Percentiles rank a stretch among this genome's conserved stretches.
These are phyloP conservation scores for Cynoglossus semilaevis DNA, from an alignment of 2,113 vertebrate species.

Conservation along the genomic window DNA sequence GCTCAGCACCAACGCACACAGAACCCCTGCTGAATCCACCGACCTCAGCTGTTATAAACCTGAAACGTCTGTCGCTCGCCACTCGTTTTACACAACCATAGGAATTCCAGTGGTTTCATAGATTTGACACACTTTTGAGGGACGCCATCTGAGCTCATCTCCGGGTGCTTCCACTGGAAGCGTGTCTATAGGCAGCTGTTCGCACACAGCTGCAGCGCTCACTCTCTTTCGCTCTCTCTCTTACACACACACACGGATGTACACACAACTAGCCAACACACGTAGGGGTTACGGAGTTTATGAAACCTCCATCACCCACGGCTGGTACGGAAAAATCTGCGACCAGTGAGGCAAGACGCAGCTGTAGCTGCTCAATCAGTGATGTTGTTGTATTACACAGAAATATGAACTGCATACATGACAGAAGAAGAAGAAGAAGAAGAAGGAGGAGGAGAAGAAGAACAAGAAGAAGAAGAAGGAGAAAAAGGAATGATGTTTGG, in stretches of 20 bases:
- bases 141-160: constrained; percentile 34
- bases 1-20: too few relatives aligned
- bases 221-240: too few relatives aligned
- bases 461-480: not conserved
- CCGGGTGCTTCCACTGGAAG: constrained; percentile 24
- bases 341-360: constrained; percentile 37
- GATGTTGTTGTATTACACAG: constrained; percentile 28
- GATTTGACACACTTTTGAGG: constrained; percentile 28
- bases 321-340: constrained; percentile 38
- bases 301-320: constrained; percentile 43
- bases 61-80: too few relatives aligned
- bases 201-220: constrained; percentile 58
- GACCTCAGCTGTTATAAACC: too few relatives aligned
- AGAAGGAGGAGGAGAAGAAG: constrained; percentile 13
- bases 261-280: constrained; percentile 29
- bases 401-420: constrained; percentile 17
- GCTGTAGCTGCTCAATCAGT: constrained; percentile 54
- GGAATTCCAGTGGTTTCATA: constrained; percentile 24
- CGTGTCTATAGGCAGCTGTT: constrained; percentile 58
- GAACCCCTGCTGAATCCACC: too few relatives aligned
- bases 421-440: constrained; percentile 24
- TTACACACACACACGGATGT: not conserved
- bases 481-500: not conserved
- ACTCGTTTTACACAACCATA: not conserved
- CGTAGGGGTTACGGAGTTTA: constrained; percentile 55